Evolutionary conservation across 2,797 vertebrate genomes (phyloP).

Genomic region (Tarsius wallacei): DNA sequence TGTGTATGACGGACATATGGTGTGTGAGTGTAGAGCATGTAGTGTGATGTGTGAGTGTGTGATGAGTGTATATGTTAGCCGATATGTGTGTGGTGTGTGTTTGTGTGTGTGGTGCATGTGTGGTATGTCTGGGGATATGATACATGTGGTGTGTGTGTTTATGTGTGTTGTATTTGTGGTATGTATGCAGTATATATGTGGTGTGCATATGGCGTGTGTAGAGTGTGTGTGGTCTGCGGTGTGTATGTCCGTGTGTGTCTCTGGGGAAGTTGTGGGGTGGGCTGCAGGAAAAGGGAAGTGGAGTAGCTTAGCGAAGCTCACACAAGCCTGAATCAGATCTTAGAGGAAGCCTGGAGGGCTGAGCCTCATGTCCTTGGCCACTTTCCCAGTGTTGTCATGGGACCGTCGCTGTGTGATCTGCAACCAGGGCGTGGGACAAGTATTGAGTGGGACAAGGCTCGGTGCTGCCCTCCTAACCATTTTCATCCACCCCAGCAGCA

Average conservation of each 20-base stretch:
- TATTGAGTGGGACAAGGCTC: background rate
- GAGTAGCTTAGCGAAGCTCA: background rate
- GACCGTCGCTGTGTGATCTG: background rate
- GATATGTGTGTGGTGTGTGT: background rate
- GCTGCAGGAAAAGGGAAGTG: background rate
- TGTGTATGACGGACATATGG: background rate
- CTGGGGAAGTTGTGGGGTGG: background rate
- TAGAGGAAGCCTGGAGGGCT: background rate
- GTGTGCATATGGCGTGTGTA: background rate
- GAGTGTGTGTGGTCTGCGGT: no score
- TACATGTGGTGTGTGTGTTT: background rate
- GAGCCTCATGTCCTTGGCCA: background rate
- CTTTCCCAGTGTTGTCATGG: background rate
- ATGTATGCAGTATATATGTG: background rate
- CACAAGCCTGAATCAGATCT: background rate
- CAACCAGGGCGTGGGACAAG: background rate
- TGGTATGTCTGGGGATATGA: no score
- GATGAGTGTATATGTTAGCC: no score
- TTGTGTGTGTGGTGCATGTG: background rate
- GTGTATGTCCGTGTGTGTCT: background rate
- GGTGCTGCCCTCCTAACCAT: accelerated
- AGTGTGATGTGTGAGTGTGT: background rate
- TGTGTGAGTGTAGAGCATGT: background rate
- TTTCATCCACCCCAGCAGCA: background rate
- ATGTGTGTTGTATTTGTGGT: background rate